Percentiles rank a stretch among this genome's conserved stretches.
phyloP scores from a whole-genome alignment of 2,113 vertebrate genomes.

The Phylloscopus trochiloides region DNA sequence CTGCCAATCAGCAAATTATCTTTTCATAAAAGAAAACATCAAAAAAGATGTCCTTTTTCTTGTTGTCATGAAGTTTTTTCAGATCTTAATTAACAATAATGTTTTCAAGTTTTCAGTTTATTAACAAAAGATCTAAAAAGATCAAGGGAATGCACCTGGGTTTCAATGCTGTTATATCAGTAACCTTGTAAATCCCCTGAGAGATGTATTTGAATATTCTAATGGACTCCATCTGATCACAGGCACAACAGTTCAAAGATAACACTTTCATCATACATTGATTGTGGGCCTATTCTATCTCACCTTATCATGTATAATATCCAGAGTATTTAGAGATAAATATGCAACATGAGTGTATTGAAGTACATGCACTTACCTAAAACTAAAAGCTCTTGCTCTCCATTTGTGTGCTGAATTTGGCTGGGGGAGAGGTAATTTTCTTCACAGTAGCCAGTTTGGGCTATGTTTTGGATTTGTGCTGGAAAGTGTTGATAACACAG shows the following conservation, averaged over 20 bases:
- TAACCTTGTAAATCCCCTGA: background rate
- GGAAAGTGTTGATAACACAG: background rate
- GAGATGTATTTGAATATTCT: slow-evolving; percentile 23
- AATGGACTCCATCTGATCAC: background rate
- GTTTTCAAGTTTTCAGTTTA: slow-evolving; percentile 10
- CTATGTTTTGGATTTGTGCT: background rate
- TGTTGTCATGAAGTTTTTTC: background rate
- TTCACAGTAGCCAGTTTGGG: background rate
- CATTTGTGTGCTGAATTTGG: background rate
- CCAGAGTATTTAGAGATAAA: background rate
- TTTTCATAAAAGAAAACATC: background rate
- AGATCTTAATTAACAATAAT: slow-evolving; percentile 56
- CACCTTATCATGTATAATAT: background rate
- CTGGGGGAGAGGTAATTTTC: background rate
- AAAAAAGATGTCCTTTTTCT: slow-evolving; percentile 16
- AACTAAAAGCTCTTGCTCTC: background rate
- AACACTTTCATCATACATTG: background rate
- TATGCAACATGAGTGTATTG: background rate
- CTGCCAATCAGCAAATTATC: background rate
- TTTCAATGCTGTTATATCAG: background rate
- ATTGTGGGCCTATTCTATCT: background rate
- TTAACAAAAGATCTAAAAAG: slow-evolving; percentile 28
- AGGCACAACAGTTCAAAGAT: background rate
- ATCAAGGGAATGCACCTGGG: background rate
- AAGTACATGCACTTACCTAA: background rate